These are phyloP conservation scores for Dicyrtomina minuta DNA, from an alignment of 2,888 invertebrate species.

Conservation along the genomic window DNA sequence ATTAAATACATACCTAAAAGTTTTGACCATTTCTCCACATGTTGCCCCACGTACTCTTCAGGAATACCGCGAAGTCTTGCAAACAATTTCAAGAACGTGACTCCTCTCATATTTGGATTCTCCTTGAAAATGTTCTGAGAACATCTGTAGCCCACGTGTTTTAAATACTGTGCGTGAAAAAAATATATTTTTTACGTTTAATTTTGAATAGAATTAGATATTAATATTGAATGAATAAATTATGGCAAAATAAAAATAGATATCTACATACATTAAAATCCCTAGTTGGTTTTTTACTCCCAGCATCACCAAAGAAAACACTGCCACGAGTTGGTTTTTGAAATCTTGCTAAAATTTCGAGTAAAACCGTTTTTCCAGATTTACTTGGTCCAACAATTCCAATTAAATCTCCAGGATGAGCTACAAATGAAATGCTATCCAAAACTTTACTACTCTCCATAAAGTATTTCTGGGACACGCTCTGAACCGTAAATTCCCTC, in stretches of 20 bases:
- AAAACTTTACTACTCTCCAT: background rate
- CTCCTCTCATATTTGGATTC: slow-evolving; percentile 1
- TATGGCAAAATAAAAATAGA: background rate
- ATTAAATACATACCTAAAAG: slow-evolving; percentile 19
- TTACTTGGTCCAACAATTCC: slow-evolving; percentile 23
- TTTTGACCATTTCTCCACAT: slow-evolving; percentile 16
- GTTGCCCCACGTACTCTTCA: background rate
- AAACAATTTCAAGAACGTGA: slow-evolving; percentile 10
- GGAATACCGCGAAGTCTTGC: slow-evolving; percentile 18
- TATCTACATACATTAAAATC: background rate
- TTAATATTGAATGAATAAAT: too few species aligned
- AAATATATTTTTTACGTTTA: background rate
- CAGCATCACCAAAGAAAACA: slow-evolving; percentile 4
- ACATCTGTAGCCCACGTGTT: slow-evolving; percentile 17
- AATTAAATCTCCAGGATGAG: slow-evolving; percentile 2
- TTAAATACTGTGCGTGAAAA: slow-evolving; percentile 16
- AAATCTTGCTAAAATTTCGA: background rate
- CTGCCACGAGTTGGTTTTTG: background rate
- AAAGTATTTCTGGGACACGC: background rate
- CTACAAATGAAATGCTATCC: background rate
- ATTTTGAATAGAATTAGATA: too few species aligned
- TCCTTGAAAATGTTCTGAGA: background rate
- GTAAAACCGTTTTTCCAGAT: slow-evolving; percentile 17
- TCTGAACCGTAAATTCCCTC: too few species aligned
- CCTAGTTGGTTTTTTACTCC: background rate